Percentiles rank a stretch among this genome's conserved stretches.
Conservation (phyloP, 2,797 vertebrate genomes). For the Anas bernieri region DNA sequence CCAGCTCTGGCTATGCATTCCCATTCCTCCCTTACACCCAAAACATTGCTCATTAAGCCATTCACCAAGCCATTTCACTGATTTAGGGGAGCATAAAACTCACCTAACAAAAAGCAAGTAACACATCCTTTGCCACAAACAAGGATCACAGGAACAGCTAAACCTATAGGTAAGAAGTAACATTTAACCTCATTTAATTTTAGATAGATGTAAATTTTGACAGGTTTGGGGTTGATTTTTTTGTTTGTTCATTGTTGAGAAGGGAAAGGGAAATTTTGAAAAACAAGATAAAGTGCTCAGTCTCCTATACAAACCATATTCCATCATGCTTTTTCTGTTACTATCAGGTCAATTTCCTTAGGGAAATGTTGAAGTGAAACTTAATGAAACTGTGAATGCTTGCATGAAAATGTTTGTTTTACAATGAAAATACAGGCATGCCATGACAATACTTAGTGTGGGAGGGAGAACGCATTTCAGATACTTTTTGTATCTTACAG, state of each 20-base stretch:
- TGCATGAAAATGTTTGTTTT: slow-evolving; percentile 22
- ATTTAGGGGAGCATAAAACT: background rate
- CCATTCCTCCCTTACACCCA: background rate
- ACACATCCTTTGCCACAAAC: background rate
- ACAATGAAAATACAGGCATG: slow-evolving; percentile 8
- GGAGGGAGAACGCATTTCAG: slow-evolving; percentile 4
- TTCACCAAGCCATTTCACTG: background rate
- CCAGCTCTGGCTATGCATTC: background rate
- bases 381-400: background rate
- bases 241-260: background rate
- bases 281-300: background rate
- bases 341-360: background rate
- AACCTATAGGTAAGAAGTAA: background rate
- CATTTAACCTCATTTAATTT: background rate
- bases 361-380: background rate
- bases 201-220: background rate
- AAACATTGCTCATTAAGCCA: background rate
- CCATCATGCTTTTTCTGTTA: background rate
- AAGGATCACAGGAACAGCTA: background rate
- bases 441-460: background rate
- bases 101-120: background rate
- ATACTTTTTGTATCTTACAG: background rate
- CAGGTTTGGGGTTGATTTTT: background rate
- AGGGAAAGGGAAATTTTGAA: background rate
- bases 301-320: background rate